phyloP scores from a whole-genome alignment of 2,113 vertebrate species.

The Falcunculus frontatus region DNA sequence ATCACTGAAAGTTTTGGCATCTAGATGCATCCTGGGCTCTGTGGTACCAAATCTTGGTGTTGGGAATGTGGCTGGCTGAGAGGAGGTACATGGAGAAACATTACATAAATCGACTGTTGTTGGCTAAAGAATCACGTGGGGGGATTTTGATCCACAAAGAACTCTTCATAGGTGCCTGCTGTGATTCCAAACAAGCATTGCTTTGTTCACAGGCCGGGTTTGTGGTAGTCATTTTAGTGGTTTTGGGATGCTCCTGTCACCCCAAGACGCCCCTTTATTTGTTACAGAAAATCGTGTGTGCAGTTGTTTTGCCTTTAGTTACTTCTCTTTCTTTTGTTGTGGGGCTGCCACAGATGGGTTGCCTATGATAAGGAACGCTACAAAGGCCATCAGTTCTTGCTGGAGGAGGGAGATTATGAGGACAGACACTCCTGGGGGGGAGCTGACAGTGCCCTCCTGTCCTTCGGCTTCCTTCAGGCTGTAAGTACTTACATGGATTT shows the following conservation, averaged over 20 bases:
- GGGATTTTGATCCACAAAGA: not conserved
- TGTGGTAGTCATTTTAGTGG: not conserved
- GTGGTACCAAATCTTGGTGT: not conserved
- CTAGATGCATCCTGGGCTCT: not conserved
- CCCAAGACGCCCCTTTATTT: not conserved
- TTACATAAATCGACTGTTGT: not conserved
- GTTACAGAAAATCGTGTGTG: not conserved
- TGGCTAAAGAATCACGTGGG: not conserved
- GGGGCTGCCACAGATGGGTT: slow-evolving; percentile 78
- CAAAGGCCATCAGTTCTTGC: slow-evolving; percentile 80
- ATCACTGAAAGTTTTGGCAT: not conserved
- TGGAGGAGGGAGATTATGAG: slow-evolving; percentile 84
- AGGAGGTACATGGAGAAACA: not conserved
- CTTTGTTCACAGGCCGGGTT: not conserved
- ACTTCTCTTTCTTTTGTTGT: not conserved
- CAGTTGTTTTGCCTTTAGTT: not conserved
- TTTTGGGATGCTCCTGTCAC: not conserved
- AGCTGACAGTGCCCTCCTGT: slow-evolving; percentile 62
- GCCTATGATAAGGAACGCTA: slow-evolving; percentile 80
- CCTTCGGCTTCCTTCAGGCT: slow-evolving; percentile 81
- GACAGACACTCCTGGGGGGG: slow-evolving; percentile 68
- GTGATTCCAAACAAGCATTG: not conserved
- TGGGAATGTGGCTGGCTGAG: not conserved
- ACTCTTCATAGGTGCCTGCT: not conserved
- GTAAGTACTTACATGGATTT: slow-evolving; percentile 67